phyloP scores from a whole-genome alignment of 2,113 vertebrate genomes.

The Rattus rattus region DNA sequence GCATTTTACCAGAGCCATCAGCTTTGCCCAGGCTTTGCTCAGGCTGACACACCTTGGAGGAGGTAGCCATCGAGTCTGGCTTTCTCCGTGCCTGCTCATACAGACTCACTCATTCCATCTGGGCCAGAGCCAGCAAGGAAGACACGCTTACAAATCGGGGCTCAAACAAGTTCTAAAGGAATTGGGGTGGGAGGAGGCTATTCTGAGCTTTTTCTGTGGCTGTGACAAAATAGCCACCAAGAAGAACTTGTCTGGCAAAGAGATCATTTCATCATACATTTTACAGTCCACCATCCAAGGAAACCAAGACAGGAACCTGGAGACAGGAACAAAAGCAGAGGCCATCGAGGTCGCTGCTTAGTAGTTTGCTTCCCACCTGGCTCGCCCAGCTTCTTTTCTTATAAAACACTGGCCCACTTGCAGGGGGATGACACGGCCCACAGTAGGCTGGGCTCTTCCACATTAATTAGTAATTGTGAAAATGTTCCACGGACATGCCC shows the following conservation, averaged over 20 bases:
- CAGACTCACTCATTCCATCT: not conserved
- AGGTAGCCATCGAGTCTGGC: not conserved
- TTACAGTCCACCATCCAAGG: not conserved
- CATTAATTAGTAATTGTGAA: not conserved
- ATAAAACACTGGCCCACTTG: not conserved
- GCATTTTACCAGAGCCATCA: not conserved
- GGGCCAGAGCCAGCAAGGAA: conserved; percentile 22
- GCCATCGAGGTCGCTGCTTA: not conserved
- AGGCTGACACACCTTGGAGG: not conserved
- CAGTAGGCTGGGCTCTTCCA: not conserved
- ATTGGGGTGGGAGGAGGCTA: not conserved
- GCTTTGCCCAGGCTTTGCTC: not conserved
- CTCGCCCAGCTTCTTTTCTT: not conserved
- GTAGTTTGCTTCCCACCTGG: not conserved
- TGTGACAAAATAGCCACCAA: not conserved
- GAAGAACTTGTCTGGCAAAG: not conserved
- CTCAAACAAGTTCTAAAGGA: not conserved
- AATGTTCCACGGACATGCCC: not conserved
- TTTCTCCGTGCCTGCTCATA: conserved; percentile 26
- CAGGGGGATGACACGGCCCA: not conserved
- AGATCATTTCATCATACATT: not conserved
- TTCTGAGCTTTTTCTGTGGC: not conserved
- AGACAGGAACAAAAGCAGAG: not conserved
- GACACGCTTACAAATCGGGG: not conserved
- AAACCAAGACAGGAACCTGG: not conserved